Evolutionary conservation across 2,113 vertebrate genomes (phyloP).

Genomic region (Protomyctophum bolini): DNA sequence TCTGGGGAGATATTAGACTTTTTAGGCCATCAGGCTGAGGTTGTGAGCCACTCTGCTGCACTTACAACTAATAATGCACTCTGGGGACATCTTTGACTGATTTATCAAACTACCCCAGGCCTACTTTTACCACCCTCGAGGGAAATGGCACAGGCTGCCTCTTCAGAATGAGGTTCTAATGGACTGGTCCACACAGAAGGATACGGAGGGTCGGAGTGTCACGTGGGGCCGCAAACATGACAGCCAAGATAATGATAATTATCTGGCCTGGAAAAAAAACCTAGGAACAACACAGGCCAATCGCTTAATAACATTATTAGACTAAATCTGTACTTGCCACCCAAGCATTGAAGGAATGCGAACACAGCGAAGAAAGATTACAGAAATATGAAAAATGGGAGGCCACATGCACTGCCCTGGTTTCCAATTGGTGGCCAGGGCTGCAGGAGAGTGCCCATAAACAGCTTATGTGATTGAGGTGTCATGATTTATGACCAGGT

Average conservation of each 20-base stretch:
- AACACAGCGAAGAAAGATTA: slow-evolving; percentile 11
- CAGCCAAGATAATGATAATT: slow-evolving; percentile 29
- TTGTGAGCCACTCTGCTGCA: too few species aligned
- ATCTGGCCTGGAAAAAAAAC: slow-evolving; percentile 7
- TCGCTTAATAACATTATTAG: slow-evolving; percentile 37
- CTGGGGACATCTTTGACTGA: slow-evolving; percentile 3
- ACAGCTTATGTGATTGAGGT: too few species aligned
- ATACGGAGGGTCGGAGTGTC: background rate
- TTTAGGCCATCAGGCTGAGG: too few species aligned
- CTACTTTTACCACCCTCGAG: slow-evolving; percentile 3
- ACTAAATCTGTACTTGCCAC: slow-evolving; percentile 8
- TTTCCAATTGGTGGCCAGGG: slow-evolving; percentile 28
- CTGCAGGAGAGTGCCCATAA: slow-evolving; percentile 55
- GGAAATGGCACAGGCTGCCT: slow-evolving; percentile 5
- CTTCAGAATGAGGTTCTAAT: slow-evolving; percentile 19
- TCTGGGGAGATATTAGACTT: too few species aligned
- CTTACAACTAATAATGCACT: background rate
- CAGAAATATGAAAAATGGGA: slow-evolving; percentile 37
- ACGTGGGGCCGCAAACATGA: slow-evolving; percentile 11
- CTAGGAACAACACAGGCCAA: background rate
- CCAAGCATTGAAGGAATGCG: background rate
- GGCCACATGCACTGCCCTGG: slow-evolving; percentile 11
- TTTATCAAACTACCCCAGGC: slow-evolving; percentile 9
- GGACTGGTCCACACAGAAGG: slow-evolving; percentile 14
- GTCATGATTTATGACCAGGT: slow-evolving; percentile 80